Conservation (phyloP, 2,797 vertebrate genomes). For the Varecia variegata region DNA sequence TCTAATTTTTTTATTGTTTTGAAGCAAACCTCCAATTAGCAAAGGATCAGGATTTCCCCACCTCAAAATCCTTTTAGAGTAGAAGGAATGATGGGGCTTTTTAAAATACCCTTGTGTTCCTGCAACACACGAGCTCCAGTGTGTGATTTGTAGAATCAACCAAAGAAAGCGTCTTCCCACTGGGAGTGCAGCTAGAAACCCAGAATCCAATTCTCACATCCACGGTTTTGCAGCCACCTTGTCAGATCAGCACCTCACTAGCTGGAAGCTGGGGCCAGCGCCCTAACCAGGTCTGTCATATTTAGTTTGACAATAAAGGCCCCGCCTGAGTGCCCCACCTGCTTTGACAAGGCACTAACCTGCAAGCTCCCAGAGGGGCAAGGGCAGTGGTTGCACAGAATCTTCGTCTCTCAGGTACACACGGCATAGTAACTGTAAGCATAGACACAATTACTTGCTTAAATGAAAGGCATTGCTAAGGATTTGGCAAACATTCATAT, state of each 20-base stretch:
- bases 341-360: not conserved
- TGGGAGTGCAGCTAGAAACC: not conserved
- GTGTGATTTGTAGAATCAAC: not conserved
- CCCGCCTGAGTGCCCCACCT: not conserved
- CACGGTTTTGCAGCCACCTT: not conserved
- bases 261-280: not conserved
- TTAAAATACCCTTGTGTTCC: not conserved
- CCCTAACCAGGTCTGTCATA: not conserved
- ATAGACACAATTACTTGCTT: not conserved
- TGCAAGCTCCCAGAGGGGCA: not conserved
- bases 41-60: slow-evolving; percentile 10
- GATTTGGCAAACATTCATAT: not conserved
- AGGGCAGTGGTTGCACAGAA: not conserved
- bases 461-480: not conserved
- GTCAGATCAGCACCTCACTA: not conserved
- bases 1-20: slow-evolving; percentile 70
- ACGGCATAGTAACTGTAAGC: not conserved
- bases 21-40: slow-evolving; percentile 75
- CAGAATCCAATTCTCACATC: not conserved
- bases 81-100: not conserved
- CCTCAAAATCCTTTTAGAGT: not conserved
- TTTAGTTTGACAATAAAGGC: not conserved
- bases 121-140: not conserved
- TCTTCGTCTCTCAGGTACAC: not conserved
- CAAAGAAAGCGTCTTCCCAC: not conserved